A percentile compares a stretch with the other conserved stretches of the same genome.
Conservation (phyloP, 1,140 invertebrate species). For the Colletes latitarsis region DNA sequence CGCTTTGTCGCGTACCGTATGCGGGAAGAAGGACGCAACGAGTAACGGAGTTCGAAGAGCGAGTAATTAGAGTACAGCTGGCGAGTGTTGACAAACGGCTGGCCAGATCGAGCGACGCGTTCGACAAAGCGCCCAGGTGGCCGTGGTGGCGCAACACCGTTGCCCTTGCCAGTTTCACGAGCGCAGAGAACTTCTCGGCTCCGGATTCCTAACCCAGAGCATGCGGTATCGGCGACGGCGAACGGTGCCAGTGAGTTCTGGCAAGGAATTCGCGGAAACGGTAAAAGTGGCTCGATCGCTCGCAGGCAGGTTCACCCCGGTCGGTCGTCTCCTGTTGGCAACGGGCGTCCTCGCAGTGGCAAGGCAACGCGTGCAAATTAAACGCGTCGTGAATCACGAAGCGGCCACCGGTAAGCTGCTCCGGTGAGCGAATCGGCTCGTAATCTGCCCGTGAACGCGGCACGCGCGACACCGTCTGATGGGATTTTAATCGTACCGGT, state of each 20-base stretch:
- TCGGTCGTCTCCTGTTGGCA: not conserved
- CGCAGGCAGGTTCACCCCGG: not conserved
- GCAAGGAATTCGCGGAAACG: constrained; percentile 1
- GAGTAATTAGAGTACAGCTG: too few relatives aligned
- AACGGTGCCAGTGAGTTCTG: constrained; percentile 10
- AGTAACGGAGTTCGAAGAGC: too few relatives aligned
- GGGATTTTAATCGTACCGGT: constrained; percentile 68
- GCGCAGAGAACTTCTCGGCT: too few relatives aligned
- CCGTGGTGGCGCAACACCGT: not conserved
- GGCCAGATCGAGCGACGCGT: too few relatives aligned
- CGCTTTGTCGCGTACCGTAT: too few relatives aligned
- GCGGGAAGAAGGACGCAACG: too few relatives aligned
- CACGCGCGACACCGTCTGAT: constrained; percentile 65
- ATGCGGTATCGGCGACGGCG: not conserved
- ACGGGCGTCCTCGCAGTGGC: too few relatives aligned
- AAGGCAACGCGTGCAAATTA: constrained; percentile 58
- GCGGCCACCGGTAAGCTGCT: constrained; percentile 52
- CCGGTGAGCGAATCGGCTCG: constrained; percentile 33
- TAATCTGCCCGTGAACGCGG: constrained; percentile 62
- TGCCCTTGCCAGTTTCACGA: not conserved
- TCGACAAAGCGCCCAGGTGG: not conserved
- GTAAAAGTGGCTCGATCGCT: constrained; percentile 1
- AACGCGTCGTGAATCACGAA: constrained; percentile 69
- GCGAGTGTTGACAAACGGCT: too few relatives aligned
- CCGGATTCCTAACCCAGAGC: not conserved